Percentiles rank a stretch among this genome's conserved stretches.
phyloP scores from a whole-genome alignment of 2,888 invertebrate genomes.

The Meiosimyza decipiens region DNA sequence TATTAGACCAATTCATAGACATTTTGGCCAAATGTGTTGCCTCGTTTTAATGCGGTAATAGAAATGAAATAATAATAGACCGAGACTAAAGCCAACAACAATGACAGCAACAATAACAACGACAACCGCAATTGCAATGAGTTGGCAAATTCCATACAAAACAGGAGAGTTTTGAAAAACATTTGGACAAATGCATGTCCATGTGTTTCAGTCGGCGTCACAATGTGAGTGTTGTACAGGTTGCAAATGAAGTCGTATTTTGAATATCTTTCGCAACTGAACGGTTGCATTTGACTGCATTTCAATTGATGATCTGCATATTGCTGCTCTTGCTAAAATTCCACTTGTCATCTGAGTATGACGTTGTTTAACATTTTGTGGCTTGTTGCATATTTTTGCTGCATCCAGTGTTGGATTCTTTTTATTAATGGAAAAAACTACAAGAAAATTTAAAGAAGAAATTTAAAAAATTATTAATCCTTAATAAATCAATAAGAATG shows the following conservation, averaged over 20 bases:
- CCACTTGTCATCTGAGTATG: background rate
- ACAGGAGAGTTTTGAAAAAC: background rate
- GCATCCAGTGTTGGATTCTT: background rate
- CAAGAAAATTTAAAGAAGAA: too few species aligned
- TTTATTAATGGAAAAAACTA: too few species aligned
- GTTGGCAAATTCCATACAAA: too few species aligned
- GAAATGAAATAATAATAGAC: constrained; percentile 31
- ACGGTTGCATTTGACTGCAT: constrained; percentile 5
- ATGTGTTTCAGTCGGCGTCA: background rate
- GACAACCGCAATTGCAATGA: too few species aligned
- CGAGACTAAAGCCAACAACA: constrained; percentile 6
- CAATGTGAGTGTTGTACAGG: background rate
- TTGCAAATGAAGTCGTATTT: background rate
- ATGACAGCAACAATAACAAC: too few species aligned
- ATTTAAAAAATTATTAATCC: too few species aligned
- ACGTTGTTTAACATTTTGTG: constrained; percentile 19
- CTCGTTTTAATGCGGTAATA: constrained; percentile 29
- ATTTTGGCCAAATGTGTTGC: constrained; percentile 13
- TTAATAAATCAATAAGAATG: background rate
- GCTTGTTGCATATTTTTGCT: constrained; percentile 14
- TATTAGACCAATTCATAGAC: background rate
- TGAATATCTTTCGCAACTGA: background rate
- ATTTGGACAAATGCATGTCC: background rate
- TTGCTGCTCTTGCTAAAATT: background rate
- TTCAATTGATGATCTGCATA: background rate